These are phyloP conservation scores for Dynastes hyllus DNA, from an alignment of 2,888 invertebrate genomes.

Conservation along the genomic window DNA sequence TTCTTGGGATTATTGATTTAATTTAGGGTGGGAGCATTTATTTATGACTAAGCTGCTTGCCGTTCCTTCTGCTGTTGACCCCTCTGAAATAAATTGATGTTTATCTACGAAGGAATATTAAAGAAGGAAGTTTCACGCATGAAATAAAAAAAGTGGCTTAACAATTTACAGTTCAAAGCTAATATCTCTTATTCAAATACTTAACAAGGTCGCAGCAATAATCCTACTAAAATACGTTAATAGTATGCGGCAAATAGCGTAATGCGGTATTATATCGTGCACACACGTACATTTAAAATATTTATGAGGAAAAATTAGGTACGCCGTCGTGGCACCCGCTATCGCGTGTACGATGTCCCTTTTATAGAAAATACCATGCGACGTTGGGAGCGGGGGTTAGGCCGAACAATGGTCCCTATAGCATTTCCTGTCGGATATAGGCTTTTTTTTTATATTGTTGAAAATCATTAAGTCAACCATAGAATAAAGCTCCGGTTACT, in stretches of 20 bases:
- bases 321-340: not conserved
- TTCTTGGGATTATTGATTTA: too few relatives aligned
- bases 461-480: not conserved
- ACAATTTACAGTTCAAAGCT: not conserved
- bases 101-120: too few relatives aligned
- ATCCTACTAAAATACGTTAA: constrained; percentile 14
- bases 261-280: constrained; percentile 24
- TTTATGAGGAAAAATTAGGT: constrained; percentile 39
- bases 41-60: too few relatives aligned
- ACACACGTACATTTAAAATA: constrained; percentile 30
- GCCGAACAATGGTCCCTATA: not conserved
- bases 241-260: constrained; percentile 12
- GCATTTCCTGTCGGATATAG: constrained; percentile 22
- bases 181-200: constrained; percentile 19
- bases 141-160: too few relatives aligned
- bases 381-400: not conserved
- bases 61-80: too few relatives aligned
- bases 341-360: constrained; percentile 9
- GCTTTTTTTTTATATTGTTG: constrained; percentile 16
- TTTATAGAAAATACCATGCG: not conserved
- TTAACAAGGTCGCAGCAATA: constrained; percentile 36
- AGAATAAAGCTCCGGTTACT: not conserved
- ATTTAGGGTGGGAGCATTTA: too few relatives aligned
- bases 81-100: too few relatives aligned
- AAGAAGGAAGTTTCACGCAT: too few relatives aligned